Base-by-base conservation (phyloP, 2,888 invertebrate species). In the Volucella zonaria region DNA sequence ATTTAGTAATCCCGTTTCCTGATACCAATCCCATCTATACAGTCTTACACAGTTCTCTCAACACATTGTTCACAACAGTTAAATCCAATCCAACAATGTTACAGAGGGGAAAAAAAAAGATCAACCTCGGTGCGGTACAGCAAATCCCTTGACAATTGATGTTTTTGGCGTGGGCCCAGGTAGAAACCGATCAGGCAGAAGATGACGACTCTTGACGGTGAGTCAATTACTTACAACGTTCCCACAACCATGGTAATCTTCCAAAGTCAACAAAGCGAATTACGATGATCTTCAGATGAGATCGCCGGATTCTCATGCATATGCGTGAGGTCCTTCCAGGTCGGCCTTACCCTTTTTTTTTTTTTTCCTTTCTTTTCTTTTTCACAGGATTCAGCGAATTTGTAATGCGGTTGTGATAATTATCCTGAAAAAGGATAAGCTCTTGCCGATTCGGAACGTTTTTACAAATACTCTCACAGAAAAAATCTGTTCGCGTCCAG, bases 351-450 rank as follows among this genome's bases (percentile, higher is more conserved):
- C 83, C 80, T 80, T 31, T 31, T 31, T 80, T 1, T 23, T 23
- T 23, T 23, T 23, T 76, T 3, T 23, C 3, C 75, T 18, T 18
- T 2, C 2, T 18, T 2, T 80, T 31, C 6, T 31, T 80, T 83
- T 85, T 66, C 51, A 40, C 52, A 43, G 38, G 23, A 67, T 15
- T 52, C 51, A 59, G 49, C 40, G 70, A 61, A 61, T 52, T 52
- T 42, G 54, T 54, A 70, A 75, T 75, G 56, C 58, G 68, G 70
- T 75, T 77, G 45, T 68, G 49, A 61, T 71, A 70, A 85, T 80
- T 71, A 85, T 85, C 81, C 81, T 81, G 77, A 81, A 74, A 81
- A 85, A 73, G 81, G 85, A 68, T 85, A 67, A 85, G 64, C 73
- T 38, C 56, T 31, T 12, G 38, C 38, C 12, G 38, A 67, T 40